Conservation (phyloP, 2,888 invertebrate species). For the Caenorhabditis sinica region DNA sequence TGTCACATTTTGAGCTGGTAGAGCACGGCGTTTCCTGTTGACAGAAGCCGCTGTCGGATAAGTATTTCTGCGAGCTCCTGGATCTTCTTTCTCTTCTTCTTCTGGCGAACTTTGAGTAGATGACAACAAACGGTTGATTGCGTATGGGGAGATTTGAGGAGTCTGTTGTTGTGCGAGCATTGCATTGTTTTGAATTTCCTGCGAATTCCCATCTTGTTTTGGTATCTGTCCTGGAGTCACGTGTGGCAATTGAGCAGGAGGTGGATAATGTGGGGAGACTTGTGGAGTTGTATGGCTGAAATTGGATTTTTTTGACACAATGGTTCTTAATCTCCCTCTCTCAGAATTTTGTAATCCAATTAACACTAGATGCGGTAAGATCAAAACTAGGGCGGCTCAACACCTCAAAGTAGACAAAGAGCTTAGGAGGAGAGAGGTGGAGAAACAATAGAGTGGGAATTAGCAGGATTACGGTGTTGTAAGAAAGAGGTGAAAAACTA, state of each 20-base stretch:
- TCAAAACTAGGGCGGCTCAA: not conserved
- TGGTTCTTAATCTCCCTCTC: too few species aligned
- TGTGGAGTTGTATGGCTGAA: not conserved
- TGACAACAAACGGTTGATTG: slow-evolving; percentile 44
- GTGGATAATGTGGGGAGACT: slow-evolving; percentile 26
- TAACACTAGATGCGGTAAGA: slow-evolving; percentile 5
- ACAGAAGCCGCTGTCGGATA: not conserved
- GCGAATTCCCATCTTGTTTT: not conserved
- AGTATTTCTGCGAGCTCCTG: slow-evolving; percentile 16
- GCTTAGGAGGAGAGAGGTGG: not conserved
- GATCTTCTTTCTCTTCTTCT: slow-evolving; percentile 35
- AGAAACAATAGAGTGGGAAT: slow-evolving; percentile 2
- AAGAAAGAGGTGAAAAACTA: too few species aligned
- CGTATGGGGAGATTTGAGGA: slow-evolving; percentile 23
- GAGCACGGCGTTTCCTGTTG: slow-evolving; percentile 13
- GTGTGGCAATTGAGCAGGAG: slow-evolving; percentile 2
- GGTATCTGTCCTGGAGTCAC: not conserved
- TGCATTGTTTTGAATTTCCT: not conserved
- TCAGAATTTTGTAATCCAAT: not conserved
- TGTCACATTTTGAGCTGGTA: not conserved
- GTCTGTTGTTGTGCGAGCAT: slow-evolving; percentile 1
- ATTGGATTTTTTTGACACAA: too few species aligned
- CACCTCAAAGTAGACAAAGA: not conserved
- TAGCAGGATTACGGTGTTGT: slow-evolving; percentile 1
- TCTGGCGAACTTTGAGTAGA: slow-evolving; percentile 14